Percentiles rank a stretch among this genome's conserved stretches.
phyloP scores from a whole-genome alignment of 1,140 invertebrate genomes.

The Drosophila eugracilis region DNA sequence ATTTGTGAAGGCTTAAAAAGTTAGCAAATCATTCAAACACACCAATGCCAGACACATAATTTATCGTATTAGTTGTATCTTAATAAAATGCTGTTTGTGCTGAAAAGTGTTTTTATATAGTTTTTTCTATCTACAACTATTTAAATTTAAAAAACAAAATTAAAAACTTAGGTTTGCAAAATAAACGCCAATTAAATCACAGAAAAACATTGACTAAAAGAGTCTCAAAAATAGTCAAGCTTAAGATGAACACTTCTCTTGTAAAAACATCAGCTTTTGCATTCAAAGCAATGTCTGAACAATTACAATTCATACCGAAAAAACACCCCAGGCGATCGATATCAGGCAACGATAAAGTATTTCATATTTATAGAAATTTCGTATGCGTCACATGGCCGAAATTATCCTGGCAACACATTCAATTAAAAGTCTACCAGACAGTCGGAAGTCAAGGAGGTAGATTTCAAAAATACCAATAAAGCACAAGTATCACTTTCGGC shows the following conservation, averaged over 20 bases:
- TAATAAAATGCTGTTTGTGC: slow-evolving; percentile 5
- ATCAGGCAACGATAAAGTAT: slow-evolving; percentile 14
- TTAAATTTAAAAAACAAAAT: no score
- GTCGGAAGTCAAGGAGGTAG: neutral
- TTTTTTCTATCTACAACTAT: no score
- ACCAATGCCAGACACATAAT: neutral
- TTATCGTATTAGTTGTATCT: neutral
- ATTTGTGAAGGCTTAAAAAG: slow-evolving; percentile 27
- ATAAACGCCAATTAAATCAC: neutral
- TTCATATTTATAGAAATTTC: slow-evolving; percentile 37
- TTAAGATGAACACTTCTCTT: neutral
- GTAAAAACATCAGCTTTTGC: slow-evolving; percentile 3
- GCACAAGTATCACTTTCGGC: slow-evolving; percentile 52
- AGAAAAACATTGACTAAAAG: slow-evolving; percentile 1
- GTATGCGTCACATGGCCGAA: slow-evolving; percentile 42
- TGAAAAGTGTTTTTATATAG: no score
- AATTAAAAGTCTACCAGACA: slow-evolving; percentile 42
- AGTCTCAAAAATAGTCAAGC: neutral
- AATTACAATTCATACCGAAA: slow-evolving; percentile 41
- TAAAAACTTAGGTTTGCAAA: neutral
- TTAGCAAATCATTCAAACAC: slow-evolving; percentile 24
- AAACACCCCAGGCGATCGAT: slow-evolving; percentile 18
- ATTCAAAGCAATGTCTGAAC: slow-evolving; percentile 17
- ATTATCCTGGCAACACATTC: slow-evolving; percentile 49
- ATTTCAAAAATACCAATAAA: slow-evolving; percentile 58